Conservation (phyloP, 2,797 vertebrate species). For the Rhodeus uyekii region DNA sequence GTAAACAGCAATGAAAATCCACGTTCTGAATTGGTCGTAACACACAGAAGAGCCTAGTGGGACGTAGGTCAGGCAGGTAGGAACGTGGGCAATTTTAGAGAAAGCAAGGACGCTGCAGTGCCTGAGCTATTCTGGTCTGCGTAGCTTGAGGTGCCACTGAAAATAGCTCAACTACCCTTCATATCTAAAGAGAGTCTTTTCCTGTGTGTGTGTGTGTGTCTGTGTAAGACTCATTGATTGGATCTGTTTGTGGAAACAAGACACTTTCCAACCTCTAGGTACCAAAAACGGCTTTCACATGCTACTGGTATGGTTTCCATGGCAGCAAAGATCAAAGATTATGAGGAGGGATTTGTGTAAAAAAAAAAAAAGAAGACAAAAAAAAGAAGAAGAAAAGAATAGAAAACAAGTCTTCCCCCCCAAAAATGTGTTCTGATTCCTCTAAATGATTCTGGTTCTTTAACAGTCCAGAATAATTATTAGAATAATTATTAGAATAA, state of each 20-base stretch:
- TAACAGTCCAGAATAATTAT: too few relatives aligned
- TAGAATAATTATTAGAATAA: too few relatives aligned
- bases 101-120: slow-evolving; percentile 47
- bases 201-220: slow-evolving; percentile 9
- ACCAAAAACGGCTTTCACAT: slow-evolving; percentile 1
- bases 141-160: slow-evolving; percentile 55
- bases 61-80: slow-evolving; percentile 46
- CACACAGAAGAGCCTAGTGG: slow-evolving; percentile 39
- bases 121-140: slow-evolving; percentile 48
- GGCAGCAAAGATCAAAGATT: slow-evolving; percentile 23
- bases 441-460: neutral
- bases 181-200: slow-evolving; percentile 47
- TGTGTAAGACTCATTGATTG: slow-evolving; percentile 44
- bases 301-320: neutral
- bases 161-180: slow-evolving; percentile 54
- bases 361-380: neutral
- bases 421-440: neutral
- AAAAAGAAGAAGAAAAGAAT: too few relatives aligned
- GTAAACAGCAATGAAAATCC: slow-evolving; percentile 19
- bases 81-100: slow-evolving; percentile 48
- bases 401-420: too few relatives aligned
- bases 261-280: slow-evolving; percentile 18
- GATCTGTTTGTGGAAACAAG: slow-evolving; percentile 45
- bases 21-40: slow-evolving; percentile 12
- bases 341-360: slow-evolving; percentile 1